Percentiles rank a stretch among this genome's conserved stretches.
These are phyloP conservation scores for Dicentrarchus labrax DNA, from an alignment of 2,113 vertebrate species.

Conservation along the genomic window DNA sequence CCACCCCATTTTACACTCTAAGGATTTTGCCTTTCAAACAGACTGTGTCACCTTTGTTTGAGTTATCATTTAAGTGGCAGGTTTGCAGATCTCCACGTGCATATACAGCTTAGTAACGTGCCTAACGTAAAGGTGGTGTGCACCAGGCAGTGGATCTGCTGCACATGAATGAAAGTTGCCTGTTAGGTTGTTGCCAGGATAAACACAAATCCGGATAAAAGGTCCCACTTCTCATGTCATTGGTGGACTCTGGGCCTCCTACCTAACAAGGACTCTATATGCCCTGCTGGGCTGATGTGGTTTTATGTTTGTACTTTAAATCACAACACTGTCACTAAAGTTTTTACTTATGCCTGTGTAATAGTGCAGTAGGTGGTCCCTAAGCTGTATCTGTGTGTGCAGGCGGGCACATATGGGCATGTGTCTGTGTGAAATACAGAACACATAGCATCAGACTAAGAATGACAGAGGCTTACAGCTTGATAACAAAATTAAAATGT, in stretches of 20 bases:
- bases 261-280: neutral
- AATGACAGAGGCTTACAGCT: constrained; percentile 37
- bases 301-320: constrained; percentile 33
- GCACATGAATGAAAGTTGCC: constrained; percentile 51
- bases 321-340: constrained; percentile 4
- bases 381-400: constrained; percentile 14
- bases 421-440: constrained; percentile 1
- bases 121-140: constrained; percentile 18
- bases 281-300: constrained; percentile 7
- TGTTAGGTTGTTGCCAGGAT: constrained; percentile 42
- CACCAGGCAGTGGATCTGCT: constrained; percentile 36
- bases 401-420: neutral
- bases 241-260: constrained; percentile 17
- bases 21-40: constrained; percentile 23
- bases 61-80: constrained; percentile 41
- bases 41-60: constrained; percentile 38
- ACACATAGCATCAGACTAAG: constrained; percentile 21
- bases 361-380: constrained; percentile 5
- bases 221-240: constrained; percentile 21
- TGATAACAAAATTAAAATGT: constrained; percentile 37
- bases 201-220: constrained; percentile 44
- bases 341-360: neutral
- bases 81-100: constrained; percentile 30
- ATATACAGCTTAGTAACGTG: constrained; percentile 10
- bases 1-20: constrained; percentile 32